phyloP scores from a whole-genome alignment of 2,797 vertebrate species.

The Margarornis squamiger region DNA sequence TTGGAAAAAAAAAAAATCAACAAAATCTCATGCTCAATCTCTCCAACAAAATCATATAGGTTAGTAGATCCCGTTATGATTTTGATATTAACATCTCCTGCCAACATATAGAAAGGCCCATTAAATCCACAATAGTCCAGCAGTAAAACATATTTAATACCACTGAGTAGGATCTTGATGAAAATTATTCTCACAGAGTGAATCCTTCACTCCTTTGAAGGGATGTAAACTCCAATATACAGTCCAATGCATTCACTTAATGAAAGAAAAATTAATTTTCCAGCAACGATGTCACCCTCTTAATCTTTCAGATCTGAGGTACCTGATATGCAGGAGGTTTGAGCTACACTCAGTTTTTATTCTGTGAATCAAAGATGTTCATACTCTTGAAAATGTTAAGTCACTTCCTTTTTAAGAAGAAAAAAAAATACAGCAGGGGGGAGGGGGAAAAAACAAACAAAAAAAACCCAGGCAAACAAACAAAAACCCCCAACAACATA shows the following conservation, averaged over 20 bases:
- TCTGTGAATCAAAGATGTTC: neutral
- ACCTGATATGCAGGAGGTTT: neutral
- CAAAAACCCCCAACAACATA: fast-evolving
- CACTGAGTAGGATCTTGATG: neutral
- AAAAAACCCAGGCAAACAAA: neutral
- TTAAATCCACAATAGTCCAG: constrained; percentile 44
- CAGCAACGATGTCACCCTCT: neutral
- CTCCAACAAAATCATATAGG: neutral
- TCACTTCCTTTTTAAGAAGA: neutral
- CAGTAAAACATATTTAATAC: constrained; percentile 20
- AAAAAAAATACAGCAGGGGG: neutral
- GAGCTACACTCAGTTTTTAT: neutral
- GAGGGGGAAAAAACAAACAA: no score
- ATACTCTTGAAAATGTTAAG: neutral
- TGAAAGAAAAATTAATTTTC: constrained; percentile 9
- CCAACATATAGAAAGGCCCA: constrained; percentile 31
- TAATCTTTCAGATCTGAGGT: neutral
- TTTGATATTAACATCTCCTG: constrained; percentile 37
- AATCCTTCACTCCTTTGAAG: neutral
- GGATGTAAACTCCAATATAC: neutral
- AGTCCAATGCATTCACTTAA: neutral
- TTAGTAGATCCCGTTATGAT: constrained; percentile 22
- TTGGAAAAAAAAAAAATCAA: neutral
- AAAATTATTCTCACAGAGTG: constrained; percentile 40
- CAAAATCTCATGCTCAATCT: neutral